phyloP scores from a whole-genome alignment of 1,140 invertebrate species.

The Plectrocnemia conspersa region DNA sequence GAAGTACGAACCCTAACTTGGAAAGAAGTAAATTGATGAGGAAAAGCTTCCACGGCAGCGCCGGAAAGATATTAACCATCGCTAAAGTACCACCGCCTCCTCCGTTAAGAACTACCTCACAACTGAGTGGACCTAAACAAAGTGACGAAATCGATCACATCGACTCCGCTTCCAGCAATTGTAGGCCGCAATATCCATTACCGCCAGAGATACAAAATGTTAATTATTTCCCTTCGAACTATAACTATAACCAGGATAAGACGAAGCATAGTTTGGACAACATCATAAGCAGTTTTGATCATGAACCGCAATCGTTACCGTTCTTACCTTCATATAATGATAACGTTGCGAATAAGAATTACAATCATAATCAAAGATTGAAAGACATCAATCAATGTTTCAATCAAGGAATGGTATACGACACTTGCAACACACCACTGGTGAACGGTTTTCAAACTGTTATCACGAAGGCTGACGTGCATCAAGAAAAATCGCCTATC shows the following conservation, averaged over 20 bases:
- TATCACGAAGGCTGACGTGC: conserved; percentile 74
- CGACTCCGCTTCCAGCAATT: too few species aligned
- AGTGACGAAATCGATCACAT: conserved; percentile 56
- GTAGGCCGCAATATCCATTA: conserved; percentile 50
- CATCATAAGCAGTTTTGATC: conserved; percentile 49
- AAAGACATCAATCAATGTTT: conserved; percentile 37
- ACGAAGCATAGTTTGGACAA: conserved; percentile 43
- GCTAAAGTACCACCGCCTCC: conserved; percentile 83
- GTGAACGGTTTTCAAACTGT: conserved; percentile 55
- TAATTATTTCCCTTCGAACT: conserved; percentile 36
- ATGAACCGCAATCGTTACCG: conserved; percentile 62
- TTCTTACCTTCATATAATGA: conserved; percentile 56
- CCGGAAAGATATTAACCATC: conserved; percentile 70
- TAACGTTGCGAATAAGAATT: conserved; percentile 35
- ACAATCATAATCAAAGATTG: conserved; percentile 26
- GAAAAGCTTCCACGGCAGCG: conserved; percentile 82
- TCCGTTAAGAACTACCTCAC: conserved; percentile 79
- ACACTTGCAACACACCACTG: conserved; percentile 36
- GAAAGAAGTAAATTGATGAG: conserved; percentile 83
- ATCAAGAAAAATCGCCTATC: conserved; percentile 68
- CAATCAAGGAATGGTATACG: conserved; percentile 30
- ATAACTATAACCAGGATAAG: conserved; percentile 33
- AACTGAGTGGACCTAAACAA: conserved; percentile 67
- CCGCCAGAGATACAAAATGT: conserved; percentile 40
- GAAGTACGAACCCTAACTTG: conserved; percentile 69